Percentiles rank a stretch among this genome's conserved stretches.
Conservation (phyloP, 2,888 invertebrate genomes). For the Anodontia alba region DNA sequence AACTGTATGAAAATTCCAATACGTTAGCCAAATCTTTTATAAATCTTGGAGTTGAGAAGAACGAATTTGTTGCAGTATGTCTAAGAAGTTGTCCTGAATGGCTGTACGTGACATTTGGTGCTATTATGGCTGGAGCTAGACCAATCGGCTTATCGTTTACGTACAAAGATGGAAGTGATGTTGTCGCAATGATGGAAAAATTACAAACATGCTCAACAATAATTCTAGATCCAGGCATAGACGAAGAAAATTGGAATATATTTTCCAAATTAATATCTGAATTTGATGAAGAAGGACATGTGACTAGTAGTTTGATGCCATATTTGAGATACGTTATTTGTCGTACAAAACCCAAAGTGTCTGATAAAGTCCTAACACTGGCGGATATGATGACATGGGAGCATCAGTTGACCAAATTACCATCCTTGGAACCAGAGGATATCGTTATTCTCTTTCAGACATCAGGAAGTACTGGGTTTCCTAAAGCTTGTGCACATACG, state of each 20-base stretch:
- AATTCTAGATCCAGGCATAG: constrained; percentile 17
- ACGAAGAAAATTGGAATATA: constrained; percentile 24
- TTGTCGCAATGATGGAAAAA: constrained; percentile 22
- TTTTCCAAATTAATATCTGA: not conserved
- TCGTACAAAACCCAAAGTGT: not conserved
- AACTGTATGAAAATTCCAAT: not conserved
- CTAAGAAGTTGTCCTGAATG: not conserved
- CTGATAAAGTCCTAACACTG: not conserved
- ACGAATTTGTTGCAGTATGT: constrained; percentile 9
- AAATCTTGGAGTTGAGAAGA: not conserved
- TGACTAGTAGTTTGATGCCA: constrained; percentile 12
- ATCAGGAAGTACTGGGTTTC: constrained; percentile 40
- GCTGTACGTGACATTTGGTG: not conserved
- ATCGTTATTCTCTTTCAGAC: constrained; percentile 34
- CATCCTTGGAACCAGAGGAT: constrained; percentile 5
- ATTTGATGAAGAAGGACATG: not conserved
- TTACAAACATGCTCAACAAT: constrained; percentile 17
- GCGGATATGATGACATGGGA: not conserved
- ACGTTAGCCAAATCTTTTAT: not conserved
- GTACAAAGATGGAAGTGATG: constrained; percentile 7
- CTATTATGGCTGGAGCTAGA: not conserved
- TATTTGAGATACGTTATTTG: constrained; percentile 14
- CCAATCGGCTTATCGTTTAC: not conserved
- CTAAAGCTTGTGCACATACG: constrained; percentile 22
- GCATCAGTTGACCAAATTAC: not conserved